These are phyloP conservation scores for Pterophyllum scalare DNA, from an alignment of 2,113 vertebrate genomes.

Conservation along the genomic window DNA sequence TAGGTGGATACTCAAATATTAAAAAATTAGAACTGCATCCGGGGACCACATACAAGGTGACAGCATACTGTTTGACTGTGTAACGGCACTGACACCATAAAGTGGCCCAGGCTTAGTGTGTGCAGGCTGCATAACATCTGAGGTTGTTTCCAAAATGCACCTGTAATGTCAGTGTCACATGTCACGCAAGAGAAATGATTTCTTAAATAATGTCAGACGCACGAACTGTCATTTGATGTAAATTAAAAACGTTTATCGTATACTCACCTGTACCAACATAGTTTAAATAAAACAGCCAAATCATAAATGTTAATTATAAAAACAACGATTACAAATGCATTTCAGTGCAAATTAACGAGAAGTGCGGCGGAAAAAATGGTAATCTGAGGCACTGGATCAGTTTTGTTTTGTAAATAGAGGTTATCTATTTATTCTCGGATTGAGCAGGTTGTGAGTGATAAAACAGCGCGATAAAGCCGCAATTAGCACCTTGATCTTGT, in stretches of 20 bases:
- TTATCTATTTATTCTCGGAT: conserved; percentile 23
- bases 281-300: neutral
- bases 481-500: conserved; percentile 75
- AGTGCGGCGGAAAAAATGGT: neutral
- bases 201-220: neutral
- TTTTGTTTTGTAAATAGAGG: neutral
- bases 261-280: neutral
- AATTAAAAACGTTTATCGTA: neutral
- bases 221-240: neutral
- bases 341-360: neutral
- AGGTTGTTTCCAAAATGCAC: conserved; percentile 36
- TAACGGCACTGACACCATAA: conserved; percentile 36
- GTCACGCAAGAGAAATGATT: neutral
- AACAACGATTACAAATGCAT: neutral
- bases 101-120: conserved; percentile 44
- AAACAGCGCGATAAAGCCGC: conserved; percentile 61
- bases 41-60: conserved; percentile 1
- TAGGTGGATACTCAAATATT: neutral
- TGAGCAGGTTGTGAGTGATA: conserved; percentile 52
- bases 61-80: neutral
- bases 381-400: neutral
- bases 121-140: conserved; percentile 16
- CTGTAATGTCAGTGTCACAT: conserved; percentile 49
- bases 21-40: conserved; percentile 29
- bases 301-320: neutral